Conservation (phyloP, 2,113 vertebrate genomes). For the Ctenomys sociabilis region DNA sequence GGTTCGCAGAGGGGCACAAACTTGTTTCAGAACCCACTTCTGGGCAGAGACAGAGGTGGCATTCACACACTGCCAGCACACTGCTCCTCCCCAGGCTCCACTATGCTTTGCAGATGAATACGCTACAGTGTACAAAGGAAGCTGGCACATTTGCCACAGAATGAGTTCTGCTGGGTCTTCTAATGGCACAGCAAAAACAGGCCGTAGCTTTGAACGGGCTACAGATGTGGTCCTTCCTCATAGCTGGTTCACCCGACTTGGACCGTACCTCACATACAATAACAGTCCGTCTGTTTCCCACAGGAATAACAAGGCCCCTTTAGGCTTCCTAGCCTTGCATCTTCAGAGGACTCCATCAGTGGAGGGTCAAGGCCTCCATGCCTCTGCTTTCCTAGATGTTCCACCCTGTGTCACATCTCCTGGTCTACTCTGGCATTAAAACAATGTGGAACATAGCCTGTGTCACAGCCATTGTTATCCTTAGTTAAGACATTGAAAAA, state of each 20-base stretch:
- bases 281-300: accelerated
- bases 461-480: not conserved
- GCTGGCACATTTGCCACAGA: accelerated
- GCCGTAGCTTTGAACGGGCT: not conserved
- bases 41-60: not conserved
- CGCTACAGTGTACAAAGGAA: not conserved
- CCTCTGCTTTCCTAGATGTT: not conserved
- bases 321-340: not conserved
- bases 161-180: not conserved
- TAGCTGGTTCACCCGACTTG: accelerated
- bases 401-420: not conserved
- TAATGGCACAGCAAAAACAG: not conserved
- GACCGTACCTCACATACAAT: too few relatives aligned
- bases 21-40: not conserved
- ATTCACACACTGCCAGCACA: too few relatives aligned
- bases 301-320: accelerated
- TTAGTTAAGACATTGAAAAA: not conserved
- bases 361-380: not conserved
- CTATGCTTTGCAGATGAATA: accelerated
- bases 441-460: not conserved
- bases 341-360: not conserved
- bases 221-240: not conserved
- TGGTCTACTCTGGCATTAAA: not conserved
- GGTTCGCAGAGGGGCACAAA: not conserved
- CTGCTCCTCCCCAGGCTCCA: accelerated